Evolutionary conservation across 2,113 vertebrate species (phyloP).

Genomic region (Tupaia chinensis): DNA sequence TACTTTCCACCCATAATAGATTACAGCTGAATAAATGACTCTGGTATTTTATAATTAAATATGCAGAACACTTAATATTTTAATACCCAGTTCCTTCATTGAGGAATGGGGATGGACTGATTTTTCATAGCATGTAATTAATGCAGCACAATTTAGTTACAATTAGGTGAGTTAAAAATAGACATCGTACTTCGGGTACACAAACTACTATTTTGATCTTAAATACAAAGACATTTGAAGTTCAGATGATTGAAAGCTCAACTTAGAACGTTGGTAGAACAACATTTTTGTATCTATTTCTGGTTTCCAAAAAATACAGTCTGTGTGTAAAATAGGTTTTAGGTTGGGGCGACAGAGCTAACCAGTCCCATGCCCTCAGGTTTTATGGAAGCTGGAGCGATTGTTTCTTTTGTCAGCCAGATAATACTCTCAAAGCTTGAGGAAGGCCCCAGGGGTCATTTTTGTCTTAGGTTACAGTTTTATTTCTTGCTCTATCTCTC

Average conservation of each 20-base stretch:
- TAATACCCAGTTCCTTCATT: conserved; percentile 54
- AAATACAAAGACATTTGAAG: conserved; percentile 34
- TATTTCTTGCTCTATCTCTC: background rate
- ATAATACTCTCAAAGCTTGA: conserved; percentile 61
- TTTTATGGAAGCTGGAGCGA: background rate
- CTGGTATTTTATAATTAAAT: conserved; percentile 75
- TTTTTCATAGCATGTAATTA: conserved; percentile 52
- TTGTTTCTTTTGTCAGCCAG: conserved; percentile 64
- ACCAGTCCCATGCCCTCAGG: conserved; percentile 12
- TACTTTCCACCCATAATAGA: conserved; percentile 78
- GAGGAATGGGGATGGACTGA: background rate
- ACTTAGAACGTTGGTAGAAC: background rate
- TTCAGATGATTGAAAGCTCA: background rate
- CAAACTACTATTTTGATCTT: background rate
- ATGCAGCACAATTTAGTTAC: conserved; percentile 1
- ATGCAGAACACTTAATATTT: conserved; percentile 67
- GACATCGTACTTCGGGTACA: conserved; percentile 16
- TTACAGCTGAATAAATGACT: conserved; percentile 77
- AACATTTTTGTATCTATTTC: background rate
- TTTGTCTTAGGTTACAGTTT: background rate
- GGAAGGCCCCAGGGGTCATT: conserved; percentile 6
- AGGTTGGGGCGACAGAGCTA: background rate
- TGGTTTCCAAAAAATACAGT: background rate
- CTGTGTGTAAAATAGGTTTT: conserved; percentile 15
- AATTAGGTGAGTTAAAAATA: conserved; percentile 59